Evolutionary conservation across 1,140 invertebrate species (phyloP).

Genomic region (Aphidius ervi): DNA sequence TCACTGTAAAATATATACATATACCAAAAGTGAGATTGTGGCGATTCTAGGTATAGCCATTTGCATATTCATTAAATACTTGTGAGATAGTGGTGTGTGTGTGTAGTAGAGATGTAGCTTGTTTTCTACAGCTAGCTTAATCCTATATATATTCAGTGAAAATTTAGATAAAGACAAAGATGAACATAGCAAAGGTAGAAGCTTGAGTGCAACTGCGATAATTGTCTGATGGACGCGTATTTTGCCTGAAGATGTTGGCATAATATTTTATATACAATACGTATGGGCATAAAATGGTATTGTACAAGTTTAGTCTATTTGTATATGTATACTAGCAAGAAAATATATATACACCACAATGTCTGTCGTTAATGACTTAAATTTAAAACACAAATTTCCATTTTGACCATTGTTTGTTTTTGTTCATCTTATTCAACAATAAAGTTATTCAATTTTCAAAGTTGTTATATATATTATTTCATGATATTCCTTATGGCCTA

Average conservation of each 20-base stretch:
- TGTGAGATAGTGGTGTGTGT: conserved; percentile 20
- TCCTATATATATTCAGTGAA: no score
- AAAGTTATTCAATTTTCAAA: no score
- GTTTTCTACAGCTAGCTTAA: conserved; percentile 1
- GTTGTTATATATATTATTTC: no score
- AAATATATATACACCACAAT: conserved; percentile 28
- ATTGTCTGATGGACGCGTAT: no score
- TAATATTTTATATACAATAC: neutral
- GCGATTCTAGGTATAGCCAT: conserved; percentile 35
- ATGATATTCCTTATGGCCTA: no score
- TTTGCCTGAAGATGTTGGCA: neutral
- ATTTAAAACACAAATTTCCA: conserved; percentile 47
- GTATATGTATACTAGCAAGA: conserved; percentile 1
- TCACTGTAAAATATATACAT: neutral
- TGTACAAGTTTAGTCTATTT: neutral
- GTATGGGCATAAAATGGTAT: neutral
- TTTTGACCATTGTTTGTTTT: conserved; percentile 40
- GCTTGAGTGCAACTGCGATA: no score
- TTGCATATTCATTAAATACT: conserved; percentile 51
- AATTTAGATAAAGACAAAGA: no score
- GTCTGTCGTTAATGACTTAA: conserved; percentile 49
- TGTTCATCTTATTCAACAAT: no score
- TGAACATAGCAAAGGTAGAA: no score
- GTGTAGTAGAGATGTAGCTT: neutral
- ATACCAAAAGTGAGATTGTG: conserved; percentile 26